Percentiles rank a stretch among this genome's conserved stretches.
These are phyloP conservation scores for Eristalis tenax DNA, from an alignment of 2,888 invertebrate genomes.

Conservation along the genomic window DNA sequence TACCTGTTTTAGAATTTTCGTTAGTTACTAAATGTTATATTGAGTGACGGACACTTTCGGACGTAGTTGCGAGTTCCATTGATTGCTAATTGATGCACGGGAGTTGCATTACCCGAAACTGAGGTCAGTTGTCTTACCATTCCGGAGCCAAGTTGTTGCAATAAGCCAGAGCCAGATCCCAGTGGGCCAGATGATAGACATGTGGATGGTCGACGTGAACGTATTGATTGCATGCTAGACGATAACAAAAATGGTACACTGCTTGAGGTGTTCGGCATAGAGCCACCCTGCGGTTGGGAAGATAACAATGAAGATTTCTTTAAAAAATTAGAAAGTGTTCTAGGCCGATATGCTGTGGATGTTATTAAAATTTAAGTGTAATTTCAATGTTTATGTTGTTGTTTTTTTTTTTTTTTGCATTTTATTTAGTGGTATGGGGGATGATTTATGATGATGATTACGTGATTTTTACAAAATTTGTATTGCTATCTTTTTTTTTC, in stretches of 20 bases:
- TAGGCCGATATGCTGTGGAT: constrained; percentile 43
- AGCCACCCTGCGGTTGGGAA: constrained; percentile 87
- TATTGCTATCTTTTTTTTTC: not conserved
- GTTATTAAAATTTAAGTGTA: not conserved
- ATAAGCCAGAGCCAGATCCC: constrained; percentile 88
- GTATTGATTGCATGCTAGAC: constrained; percentile 89
- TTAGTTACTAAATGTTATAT: constrained; percentile 86
- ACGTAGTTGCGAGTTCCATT: constrained; percentile 85
- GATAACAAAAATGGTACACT: constrained; percentile 93
- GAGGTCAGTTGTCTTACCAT: constrained; percentile 93
- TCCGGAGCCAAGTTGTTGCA: constrained; percentile 95
- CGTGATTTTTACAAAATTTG: constrained; percentile 42
- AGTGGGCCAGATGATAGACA: constrained; percentile 85
- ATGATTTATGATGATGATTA: constrained; percentile 65
- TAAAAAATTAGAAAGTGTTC: constrained; percentile 78
- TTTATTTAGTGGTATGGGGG: constrained; percentile 5
- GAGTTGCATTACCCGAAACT: constrained; percentile 86
- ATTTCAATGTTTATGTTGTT: not conserved
- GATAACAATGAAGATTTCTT: constrained; percentile 83
- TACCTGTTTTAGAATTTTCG: constrained; percentile 67
- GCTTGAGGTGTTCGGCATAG: constrained; percentile 94
- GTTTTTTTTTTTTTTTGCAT: not conserved
- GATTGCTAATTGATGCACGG: constrained; percentile 82
- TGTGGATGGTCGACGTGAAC: constrained; percentile 88
- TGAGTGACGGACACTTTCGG: constrained; percentile 89